Percentiles rank a stretch among this genome's conserved stretches.
phyloP scores from a whole-genome alignment of 2,888 invertebrate species.

The Acanthosepion lycidas region DNA sequence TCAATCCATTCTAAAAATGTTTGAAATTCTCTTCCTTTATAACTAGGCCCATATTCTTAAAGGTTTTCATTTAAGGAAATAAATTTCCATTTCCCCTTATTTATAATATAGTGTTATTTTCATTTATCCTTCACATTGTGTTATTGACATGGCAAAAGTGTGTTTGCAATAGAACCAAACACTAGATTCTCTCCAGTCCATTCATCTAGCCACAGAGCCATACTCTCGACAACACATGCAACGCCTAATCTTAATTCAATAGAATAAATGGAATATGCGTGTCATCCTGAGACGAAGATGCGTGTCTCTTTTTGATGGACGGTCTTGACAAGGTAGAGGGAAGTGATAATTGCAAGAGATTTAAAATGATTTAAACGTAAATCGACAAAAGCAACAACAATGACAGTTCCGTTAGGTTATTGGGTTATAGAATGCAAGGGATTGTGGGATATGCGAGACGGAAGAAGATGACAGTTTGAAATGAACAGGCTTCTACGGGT shows the following conservation, averaged over 20 bases:
- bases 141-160: too few species aligned
- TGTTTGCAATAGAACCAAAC: too few species aligned
- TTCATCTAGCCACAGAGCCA: background rate
- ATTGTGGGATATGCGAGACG: too few species aligned
- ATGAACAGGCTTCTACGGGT: too few species aligned
- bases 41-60: too few species aligned
- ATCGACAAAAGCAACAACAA: background rate
- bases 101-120: too few species aligned
- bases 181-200: background rate
- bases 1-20: too few species aligned
- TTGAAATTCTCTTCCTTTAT: too few species aligned
- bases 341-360: background rate
- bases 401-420: background rate
- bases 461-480: too few species aligned
- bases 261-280: constrained; percentile 21
- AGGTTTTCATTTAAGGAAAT: too few species aligned
- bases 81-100: too few species aligned
- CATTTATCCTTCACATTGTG: too few species aligned
- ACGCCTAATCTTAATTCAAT: background rate
- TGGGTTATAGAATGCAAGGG: background rate
- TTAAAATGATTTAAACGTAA: constrained; percentile 4
- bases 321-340: constrained; percentile 18
- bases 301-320: background rate
- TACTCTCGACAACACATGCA: background rate
- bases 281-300: background rate